These are phyloP conservation scores for Drosophila quadrilineata DNA, from an alignment of 1,140 invertebrate species.

Conservation along the genomic window DNA sequence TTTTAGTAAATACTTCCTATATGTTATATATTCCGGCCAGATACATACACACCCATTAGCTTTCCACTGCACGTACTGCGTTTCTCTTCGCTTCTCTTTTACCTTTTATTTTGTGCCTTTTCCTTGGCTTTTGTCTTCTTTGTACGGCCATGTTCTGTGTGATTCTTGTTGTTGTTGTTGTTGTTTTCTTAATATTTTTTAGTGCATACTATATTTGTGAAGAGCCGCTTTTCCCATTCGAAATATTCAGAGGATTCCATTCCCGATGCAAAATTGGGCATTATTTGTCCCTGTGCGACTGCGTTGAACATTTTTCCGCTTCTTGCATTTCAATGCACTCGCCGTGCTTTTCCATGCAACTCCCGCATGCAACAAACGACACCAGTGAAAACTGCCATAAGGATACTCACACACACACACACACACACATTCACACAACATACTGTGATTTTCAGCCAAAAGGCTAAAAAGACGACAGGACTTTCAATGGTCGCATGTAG, in stretches of 20 bases:
- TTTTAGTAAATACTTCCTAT: conserved; percentile 59
- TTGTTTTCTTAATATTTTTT: conserved; percentile 41
- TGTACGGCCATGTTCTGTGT: neutral
- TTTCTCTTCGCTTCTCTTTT: conserved; percentile 4
- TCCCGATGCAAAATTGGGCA: conserved; percentile 72
- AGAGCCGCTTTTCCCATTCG: conserved; percentile 33
- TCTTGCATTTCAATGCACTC: conserved; percentile 72
- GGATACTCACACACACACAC: conserved; percentile 25
- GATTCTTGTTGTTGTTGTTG: conserved; percentile 6
- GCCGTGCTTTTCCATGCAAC: conserved; percentile 17
- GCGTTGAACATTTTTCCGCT: conserved; percentile 68
- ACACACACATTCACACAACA: conserved; percentile 39
- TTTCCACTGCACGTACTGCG: conserved; percentile 41
- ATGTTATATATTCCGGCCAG: conserved; percentile 37
- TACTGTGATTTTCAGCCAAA: conserved; percentile 36
- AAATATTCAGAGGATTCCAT: conserved; percentile 33
- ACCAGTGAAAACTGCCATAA: neutral
- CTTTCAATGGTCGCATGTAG: conserved; percentile 64
- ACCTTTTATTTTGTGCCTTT: neutral
- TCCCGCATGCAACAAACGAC: conserved; percentile 1
- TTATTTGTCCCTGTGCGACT: conserved; percentile 72
- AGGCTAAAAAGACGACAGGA: conserved; percentile 58
- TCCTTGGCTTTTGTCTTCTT: neutral
- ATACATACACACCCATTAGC: conserved; percentile 47
- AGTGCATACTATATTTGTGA: conserved; percentile 51